Conservation (phyloP, 2,888 invertebrate species). For the Thumatha senex region DNA sequence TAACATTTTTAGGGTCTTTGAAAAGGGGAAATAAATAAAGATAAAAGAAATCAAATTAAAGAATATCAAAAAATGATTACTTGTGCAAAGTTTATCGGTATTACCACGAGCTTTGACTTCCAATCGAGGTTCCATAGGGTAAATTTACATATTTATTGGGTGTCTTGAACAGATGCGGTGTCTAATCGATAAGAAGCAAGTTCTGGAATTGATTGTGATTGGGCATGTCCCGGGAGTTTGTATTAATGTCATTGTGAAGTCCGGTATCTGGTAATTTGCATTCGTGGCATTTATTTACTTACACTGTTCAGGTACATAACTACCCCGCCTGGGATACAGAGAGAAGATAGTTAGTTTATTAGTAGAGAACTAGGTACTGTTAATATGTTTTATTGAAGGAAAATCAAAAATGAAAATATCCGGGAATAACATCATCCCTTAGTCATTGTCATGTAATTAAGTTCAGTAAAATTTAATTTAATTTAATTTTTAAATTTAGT, state of each 20-base stretch:
- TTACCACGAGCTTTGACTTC: conserved; percentile 34
- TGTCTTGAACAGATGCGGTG: conserved; percentile 57
- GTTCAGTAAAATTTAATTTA: no score
- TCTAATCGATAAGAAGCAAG: conserved; percentile 61
- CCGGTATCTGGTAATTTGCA: conserved; percentile 22
- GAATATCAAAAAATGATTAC: conserved; percentile 43
- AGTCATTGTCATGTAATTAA: no score
- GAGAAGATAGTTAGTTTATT: no score
- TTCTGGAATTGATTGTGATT: conserved; percentile 37
- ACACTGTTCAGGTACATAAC: no score
- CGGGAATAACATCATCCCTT: no score
- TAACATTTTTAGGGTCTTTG: no score
- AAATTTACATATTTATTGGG: conserved; percentile 77
- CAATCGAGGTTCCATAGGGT: conserved; percentile 47
- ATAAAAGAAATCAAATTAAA: conserved; percentile 21
- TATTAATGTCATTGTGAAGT: conserved; percentile 29
- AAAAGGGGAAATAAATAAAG: no score
- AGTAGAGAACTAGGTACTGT: no score
- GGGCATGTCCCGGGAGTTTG: conserved; percentile 18
- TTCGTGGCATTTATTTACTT: not conserved
- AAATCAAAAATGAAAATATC: no score
- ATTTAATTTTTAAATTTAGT: no score
- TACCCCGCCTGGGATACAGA: no score
- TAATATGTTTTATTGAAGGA: no score
- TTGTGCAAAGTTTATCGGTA: conserved; percentile 25